Base-by-base conservation (phyloP, 1,140 invertebrate genomes). In the Acyrthosiphon pisum region DNA sequence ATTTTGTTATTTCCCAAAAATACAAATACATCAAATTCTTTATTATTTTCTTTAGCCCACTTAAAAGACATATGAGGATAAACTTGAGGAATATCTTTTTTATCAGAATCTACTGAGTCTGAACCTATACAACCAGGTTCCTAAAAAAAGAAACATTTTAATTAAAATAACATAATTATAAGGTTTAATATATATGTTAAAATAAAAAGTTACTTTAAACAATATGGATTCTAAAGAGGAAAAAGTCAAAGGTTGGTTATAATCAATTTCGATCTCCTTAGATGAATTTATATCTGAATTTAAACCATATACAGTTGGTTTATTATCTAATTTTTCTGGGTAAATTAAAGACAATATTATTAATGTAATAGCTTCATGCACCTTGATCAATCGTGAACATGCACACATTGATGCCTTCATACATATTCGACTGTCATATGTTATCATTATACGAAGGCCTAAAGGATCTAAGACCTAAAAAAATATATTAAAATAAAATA, bases 1-100 rank as follows among this genome's bases (percentile, higher is more conserved):
- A 93, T 93, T 41, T 86, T 93, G 41, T 93, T 86, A 86, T n/a
- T 86, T 86, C 91, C 91, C 26, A 93, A 56, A 93, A 93, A 86
- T 20, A 93, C 91, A 93, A 93, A 93, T 9, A 86, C 37, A 86
- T 93, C 91, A 93, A 56, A 93, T 50, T 93, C 35, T 83, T 84
- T 86, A 30, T 93, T 83, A 53, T 86, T 56, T 44, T 53, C 35
- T 56, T 20, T 93, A 37, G 91, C 91, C 91, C 91, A 83, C 30
- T 93, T 50, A 18, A 93, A 44, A 41, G 35, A 22, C n/a, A 50
- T 0, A 22, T 56, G 14, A 93, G 91, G 91, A 83, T 86, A 6
- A 30, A 93, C 9, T 56, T 81, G 20, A 41, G 46, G 9, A 41
- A 93, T 23, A 44, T 8, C n/a, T 41, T 93, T 84, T 41, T 56